Base-by-base conservation (phyloP, 1,140 invertebrate species). In the Meloidogyne chitwoodi region DNA sequence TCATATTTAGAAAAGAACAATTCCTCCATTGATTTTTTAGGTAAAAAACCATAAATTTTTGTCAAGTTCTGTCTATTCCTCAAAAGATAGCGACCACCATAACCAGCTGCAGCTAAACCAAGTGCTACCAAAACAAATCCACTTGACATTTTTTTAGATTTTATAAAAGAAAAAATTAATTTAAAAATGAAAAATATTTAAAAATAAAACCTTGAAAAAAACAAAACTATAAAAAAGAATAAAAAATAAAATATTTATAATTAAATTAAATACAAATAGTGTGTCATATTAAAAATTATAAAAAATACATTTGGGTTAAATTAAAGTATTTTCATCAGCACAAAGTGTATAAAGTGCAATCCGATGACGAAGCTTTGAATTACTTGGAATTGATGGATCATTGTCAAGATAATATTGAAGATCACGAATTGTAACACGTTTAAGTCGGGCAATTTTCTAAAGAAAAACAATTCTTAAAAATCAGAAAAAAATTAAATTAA, bases 81-180 rank as follows among this genome's bases (percentile, higher is more conserved):
- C 6, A 94, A 61, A 10, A 93, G 82, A 87, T 93, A 93, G 79
- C 93, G 91, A 19, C 93, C 94, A 76, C 91, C 91, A 89, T 93
- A 94, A 27, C 94, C 93, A 12, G 94, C 89, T 12, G 91, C 92
- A 22, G 94, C 94, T 82, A 95, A 88, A 5, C 93, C 93, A 67
- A 96, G 84, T 27, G 94, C 94, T 71, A 92, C 92, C 74, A 93
- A 84, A 75, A 96, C 91, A 68, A 93, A 75, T 27, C 72, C 78
- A 31, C 69, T 61, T 22, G 77, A 67, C 80, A 76, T 76, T 34
- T 22, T 80, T 16, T 26, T 2, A 63, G 6, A 63, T 26, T 8
- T 24, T 24, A 3, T 64, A 26, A 6, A 31, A 24, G 10, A 64
- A 67, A 80, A 80, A 64, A 24, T 26, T n/a, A n/a, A n/a, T n/a